Evolutionary conservation across 2,797 vertebrate genomes (phyloP).

Genomic region (Coracias cyanogaster): DNA sequence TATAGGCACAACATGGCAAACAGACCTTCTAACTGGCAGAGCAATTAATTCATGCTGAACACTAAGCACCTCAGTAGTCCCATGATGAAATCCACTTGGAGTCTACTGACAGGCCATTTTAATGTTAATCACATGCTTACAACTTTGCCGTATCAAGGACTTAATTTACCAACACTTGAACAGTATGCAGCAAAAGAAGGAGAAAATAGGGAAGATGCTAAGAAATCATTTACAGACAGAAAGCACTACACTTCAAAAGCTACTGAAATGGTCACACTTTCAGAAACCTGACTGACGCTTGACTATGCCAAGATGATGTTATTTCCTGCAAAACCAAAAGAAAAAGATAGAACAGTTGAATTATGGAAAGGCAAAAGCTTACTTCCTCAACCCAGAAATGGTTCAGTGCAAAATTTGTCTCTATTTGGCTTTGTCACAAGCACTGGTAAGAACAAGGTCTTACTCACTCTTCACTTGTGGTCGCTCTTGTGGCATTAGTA

Average conservation of each 20-base stretch:
- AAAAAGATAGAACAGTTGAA: not conserved
- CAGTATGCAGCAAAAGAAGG: not conserved
- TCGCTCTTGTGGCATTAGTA: accelerated
- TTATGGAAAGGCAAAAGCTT: not conserved
- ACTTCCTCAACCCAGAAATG: not conserved
- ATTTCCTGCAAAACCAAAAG: not conserved
- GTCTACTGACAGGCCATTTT: slow-evolving; percentile 28
- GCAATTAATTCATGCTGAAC: slow-evolving; percentile 52
- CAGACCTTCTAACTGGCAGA: slow-evolving; percentile 29
- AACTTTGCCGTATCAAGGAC: not conserved
- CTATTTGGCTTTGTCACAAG: not conserved
- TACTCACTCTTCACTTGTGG: not conserved
- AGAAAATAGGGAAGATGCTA: not conserved
- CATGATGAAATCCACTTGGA: slow-evolving; percentile 28
- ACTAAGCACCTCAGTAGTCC: slow-evolving; percentile 44
- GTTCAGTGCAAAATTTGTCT: not conserved
- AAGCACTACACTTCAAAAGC: not conserved
- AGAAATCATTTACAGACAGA: not conserved
- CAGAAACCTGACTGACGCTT: not conserved
- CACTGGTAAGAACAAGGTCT: not conserved
- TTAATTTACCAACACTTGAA: slow-evolving; percentile 6
- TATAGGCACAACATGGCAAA: slow-evolving; percentile 53
- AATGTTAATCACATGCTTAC: slow-evolving; percentile 28
- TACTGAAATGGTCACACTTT: not conserved
- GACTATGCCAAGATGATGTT: not conserved